Evolutionary conservation across 2,888 invertebrate genomes (phyloP).

Genomic region (Epistrophella euchroma): DNA sequence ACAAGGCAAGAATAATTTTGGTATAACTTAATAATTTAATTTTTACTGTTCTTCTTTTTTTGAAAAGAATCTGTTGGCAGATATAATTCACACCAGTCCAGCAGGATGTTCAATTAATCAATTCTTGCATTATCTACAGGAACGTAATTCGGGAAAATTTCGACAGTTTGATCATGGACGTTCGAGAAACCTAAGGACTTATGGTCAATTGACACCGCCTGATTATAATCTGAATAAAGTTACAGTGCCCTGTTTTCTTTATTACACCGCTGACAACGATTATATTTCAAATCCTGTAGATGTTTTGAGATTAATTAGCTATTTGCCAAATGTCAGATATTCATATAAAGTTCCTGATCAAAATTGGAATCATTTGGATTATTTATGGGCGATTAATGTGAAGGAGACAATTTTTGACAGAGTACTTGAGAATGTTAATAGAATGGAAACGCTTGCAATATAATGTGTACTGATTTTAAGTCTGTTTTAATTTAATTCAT

Average conservation of each 20-base stretch:
- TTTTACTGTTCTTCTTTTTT: neutral
- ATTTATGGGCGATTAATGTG: constrained; percentile 79
- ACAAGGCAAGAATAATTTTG: too few relatives aligned
- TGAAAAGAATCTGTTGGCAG: constrained; percentile 79
- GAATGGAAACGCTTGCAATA: constrained; percentile 47
- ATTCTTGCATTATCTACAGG: constrained; percentile 82
- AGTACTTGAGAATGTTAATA: constrained; percentile 77
- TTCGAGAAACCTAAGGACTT: constrained; percentile 79
- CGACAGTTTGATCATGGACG: constrained; percentile 82
- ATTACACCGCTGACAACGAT: constrained; percentile 80
- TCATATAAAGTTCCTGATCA: constrained; percentile 78
- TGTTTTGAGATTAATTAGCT: constrained; percentile 77
- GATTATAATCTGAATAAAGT: constrained; percentile 80
- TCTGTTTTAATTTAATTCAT: too few relatives aligned
- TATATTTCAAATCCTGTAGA: constrained; percentile 79
- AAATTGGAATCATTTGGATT: constrained; percentile 80
- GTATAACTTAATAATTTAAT: too few relatives aligned
- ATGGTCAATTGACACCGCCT: constrained; percentile 80
- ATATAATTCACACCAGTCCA: constrained; percentile 82
- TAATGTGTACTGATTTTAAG: too few relatives aligned
- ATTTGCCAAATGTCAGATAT: constrained; percentile 76
- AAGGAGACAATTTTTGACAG: constrained; percentile 79
- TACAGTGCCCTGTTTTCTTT: constrained; percentile 80
- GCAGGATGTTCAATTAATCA: constrained; percentile 82
- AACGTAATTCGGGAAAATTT: constrained; percentile 80